Conservation (phyloP, 1,140 invertebrate species). For the Drosophila suzukii region DNA sequence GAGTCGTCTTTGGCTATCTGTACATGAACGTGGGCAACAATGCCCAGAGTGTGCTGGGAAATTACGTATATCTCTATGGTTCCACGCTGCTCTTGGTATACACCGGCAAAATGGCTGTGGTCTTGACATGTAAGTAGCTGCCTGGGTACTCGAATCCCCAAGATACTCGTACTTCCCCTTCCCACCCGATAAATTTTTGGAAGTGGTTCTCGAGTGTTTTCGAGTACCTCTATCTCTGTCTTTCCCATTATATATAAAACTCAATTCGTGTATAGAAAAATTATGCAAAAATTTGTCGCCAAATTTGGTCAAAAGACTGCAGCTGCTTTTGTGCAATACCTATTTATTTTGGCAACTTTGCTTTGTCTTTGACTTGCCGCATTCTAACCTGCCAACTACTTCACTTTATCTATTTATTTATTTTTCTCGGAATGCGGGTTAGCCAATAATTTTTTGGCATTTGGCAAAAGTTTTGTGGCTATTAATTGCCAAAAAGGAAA, state of each 20-base stretch:
- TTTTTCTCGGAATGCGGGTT: slow-evolving; percentile 17
- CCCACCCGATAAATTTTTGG: neutral
- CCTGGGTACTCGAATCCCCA: slow-evolving; percentile 9
- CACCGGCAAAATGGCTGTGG: slow-evolving; percentile 98
- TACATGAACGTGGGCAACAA: slow-evolving; percentile 94
- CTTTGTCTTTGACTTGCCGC: slow-evolving; percentile 28
- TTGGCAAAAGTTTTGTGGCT: slow-evolving; percentile 24
- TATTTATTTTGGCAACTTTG: slow-evolving; percentile 37
- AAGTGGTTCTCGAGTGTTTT: slow-evolving; percentile 31
- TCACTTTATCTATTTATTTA: slow-evolving; percentile 8
- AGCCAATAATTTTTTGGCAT: slow-evolving; percentile 30
- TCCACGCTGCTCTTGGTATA: slow-evolving; percentile 95
- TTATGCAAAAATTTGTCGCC: slow-evolving; percentile 44
- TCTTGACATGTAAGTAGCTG: slow-evolving; percentile 93
- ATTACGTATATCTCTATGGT: slow-evolving; percentile 96
- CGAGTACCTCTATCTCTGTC: slow-evolving; percentile 1
- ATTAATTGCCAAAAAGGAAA: slow-evolving; percentile 43
- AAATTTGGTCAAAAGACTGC: slow-evolving; percentile 37
- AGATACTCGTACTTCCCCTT: slow-evolving; percentile 3
- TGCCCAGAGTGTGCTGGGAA: slow-evolving; percentile 93
- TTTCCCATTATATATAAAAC: slow-evolving; percentile 9
- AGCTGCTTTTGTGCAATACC: slow-evolving; percentile 35
- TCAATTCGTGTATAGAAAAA: slow-evolving; percentile 6
- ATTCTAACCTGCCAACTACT: slow-evolving; percentile 39
- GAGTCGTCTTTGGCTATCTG: slow-evolving; percentile 94